These are phyloP conservation scores for Tachycineta bicolor DNA, from an alignment of 2,113 vertebrate species.

Conservation along the genomic window DNA sequence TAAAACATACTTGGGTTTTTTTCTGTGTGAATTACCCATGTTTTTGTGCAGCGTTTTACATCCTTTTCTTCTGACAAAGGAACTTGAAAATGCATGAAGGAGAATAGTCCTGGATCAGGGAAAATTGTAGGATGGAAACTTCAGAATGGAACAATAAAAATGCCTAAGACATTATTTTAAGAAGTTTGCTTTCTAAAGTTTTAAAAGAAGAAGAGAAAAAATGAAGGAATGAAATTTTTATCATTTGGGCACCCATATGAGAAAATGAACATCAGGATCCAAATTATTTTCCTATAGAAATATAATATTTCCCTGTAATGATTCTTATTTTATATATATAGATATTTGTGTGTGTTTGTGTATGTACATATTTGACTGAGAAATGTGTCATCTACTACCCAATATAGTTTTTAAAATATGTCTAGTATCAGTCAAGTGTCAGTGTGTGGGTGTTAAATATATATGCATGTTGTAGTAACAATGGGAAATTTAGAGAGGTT, in stretches of 20 bases:
- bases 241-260: background rate
- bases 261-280: background rate
- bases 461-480: background rate
- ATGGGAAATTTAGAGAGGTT: background rate
- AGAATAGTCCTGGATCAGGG: background rate
- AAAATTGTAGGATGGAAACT: background rate
- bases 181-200: background rate
- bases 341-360: background rate
- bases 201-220: background rate
- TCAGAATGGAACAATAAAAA: background rate
- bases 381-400: background rate
- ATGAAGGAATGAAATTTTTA: background rate
- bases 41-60: background rate
- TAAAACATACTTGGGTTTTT: accelerated
- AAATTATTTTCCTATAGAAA: background rate
- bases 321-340: background rate
- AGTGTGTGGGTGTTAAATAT: background rate
- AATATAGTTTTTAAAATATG: background rate
- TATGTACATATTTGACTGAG: background rate
- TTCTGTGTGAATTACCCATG: background rate
- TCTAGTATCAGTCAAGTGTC: background rate
- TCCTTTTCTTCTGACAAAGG: background rate
- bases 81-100: background rate
- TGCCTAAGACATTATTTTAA: background rate
- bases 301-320: background rate